Evolutionary conservation across 2,888 invertebrate genomes (phyloP).

Genomic region (Scrobipalpa atriplicella): DNA sequence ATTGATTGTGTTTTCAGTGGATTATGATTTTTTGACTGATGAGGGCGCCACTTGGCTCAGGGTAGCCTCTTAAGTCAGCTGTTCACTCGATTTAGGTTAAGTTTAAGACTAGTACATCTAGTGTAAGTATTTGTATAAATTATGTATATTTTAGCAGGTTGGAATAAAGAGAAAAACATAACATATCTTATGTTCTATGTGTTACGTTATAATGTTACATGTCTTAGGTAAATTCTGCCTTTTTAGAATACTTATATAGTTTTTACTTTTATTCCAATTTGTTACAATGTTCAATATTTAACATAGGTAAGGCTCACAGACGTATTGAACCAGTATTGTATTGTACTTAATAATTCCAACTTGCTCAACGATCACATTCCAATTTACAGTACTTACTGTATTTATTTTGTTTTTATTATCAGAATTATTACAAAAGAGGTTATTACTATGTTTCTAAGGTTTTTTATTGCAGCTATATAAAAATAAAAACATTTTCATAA

Average conservation of each 20-base stretch:
- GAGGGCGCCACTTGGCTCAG: no score
- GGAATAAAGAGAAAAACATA: not conserved
- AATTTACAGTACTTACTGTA: slow-evolving; percentile 22
- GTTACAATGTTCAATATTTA: not conserved
- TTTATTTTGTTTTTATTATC: not conserved
- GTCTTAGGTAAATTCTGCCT: not conserved
- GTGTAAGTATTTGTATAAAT: slow-evolving; percentile 15
- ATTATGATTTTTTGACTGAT: no score
- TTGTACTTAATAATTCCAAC: slow-evolving; percentile 32
- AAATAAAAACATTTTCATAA: no score
- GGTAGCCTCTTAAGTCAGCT: slow-evolving; percentile 11
- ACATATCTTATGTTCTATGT: not conserved
- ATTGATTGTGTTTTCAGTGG: no score
- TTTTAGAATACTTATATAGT: not conserved
- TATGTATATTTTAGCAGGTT: not conserved
- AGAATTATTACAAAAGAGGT: slow-evolving; percentile 4
- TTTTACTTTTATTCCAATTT: not conserved
- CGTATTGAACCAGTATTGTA: slow-evolving; percentile 35
- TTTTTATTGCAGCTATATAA: no score
- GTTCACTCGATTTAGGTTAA: slow-evolving; percentile 18
- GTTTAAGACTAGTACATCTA: slow-evolving; percentile 23
- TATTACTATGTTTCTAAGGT: no score
- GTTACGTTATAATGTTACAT: no score
- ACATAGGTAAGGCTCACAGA: not conserved
- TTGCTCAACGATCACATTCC: slow-evolving; percentile 47